These are phyloP conservation scores for Florisuga fusca DNA, from an alignment of 2,797 vertebrate species.

Conservation along the genomic window DNA sequence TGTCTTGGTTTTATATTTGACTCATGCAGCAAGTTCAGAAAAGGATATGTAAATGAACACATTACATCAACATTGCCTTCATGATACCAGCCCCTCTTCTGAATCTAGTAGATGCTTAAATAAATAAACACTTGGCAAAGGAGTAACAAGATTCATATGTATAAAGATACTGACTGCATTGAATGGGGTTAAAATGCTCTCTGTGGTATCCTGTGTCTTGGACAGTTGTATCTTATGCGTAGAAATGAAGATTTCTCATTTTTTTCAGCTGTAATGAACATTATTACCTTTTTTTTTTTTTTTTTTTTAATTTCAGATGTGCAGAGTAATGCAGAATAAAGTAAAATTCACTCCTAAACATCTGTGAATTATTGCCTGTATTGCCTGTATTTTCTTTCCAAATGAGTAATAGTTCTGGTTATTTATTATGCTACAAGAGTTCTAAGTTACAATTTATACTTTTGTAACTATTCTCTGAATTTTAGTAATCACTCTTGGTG, in stretches of 20 bases:
- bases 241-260: neutral
- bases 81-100: neutral
- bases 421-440: neutral
- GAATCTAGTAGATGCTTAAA: neutral
- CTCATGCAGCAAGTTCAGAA: neutral
- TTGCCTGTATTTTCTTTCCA: neutral
- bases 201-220: neutral
- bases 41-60: neutral
- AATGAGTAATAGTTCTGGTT: neutral
- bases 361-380: fast-evolving
- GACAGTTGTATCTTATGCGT: neutral
- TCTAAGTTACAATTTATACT: neutral
- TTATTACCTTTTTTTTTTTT: neutral
- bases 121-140: neutral
- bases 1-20: neutral
- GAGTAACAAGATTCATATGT: neutral
- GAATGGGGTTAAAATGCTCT: neutral
- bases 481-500: neutral
- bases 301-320: neutral
- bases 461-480: neutral
- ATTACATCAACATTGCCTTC: neutral
- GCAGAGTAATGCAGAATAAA: neutral
- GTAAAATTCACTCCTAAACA: neutral
- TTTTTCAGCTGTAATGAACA: neutral
- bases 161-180: neutral